Conservation (phyloP, 1,140 invertebrate species). For the Macrosteles quadrilineatus region DNA sequence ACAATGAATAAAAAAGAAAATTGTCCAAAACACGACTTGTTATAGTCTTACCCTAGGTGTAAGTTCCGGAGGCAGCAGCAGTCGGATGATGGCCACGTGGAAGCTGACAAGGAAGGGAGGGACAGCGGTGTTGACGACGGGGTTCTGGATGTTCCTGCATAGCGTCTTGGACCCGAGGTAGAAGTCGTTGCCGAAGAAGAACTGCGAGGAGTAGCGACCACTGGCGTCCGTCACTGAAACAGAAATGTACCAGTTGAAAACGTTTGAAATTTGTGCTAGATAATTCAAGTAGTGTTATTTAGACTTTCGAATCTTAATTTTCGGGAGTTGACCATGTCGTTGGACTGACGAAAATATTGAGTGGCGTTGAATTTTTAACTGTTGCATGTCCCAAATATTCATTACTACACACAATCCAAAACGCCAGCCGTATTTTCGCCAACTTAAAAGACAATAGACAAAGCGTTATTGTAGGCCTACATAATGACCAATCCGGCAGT, state of each 20-base stretch:
- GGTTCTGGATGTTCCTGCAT: slow-evolving; percentile 51
- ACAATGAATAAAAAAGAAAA: too few species aligned
- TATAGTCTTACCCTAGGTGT: slow-evolving; percentile 65
- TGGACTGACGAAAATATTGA: neutral
- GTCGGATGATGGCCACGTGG: slow-evolving; percentile 64
- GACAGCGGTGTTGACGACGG: slow-evolving; percentile 52
- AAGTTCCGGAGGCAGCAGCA: slow-evolving; percentile 60
- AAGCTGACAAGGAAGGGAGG: slow-evolving; percentile 64
- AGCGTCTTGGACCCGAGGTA: slow-evolving; percentile 74
- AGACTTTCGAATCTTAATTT: neutral
- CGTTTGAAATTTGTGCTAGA: neutral
- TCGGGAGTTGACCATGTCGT: neutral
- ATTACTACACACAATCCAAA: neutral
- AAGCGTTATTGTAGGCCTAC: too few species aligned
- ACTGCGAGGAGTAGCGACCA: slow-evolving; percentile 76
- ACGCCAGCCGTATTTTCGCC: too few species aligned
- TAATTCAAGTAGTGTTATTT: neutral
- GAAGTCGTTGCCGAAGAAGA: slow-evolving; percentile 80
- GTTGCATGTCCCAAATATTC: neutral
- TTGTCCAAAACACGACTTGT: too few species aligned
- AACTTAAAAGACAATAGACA: too few species aligned
- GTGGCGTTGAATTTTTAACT: neutral
- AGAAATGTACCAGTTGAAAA: slow-evolving; percentile 2
- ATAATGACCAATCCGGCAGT: too few species aligned
- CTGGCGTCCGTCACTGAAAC: slow-evolving; percentile 76